Evolutionary conservation across 2,888 invertebrate genomes (phyloP).

Genomic region (Tridacna crocea): DNA sequence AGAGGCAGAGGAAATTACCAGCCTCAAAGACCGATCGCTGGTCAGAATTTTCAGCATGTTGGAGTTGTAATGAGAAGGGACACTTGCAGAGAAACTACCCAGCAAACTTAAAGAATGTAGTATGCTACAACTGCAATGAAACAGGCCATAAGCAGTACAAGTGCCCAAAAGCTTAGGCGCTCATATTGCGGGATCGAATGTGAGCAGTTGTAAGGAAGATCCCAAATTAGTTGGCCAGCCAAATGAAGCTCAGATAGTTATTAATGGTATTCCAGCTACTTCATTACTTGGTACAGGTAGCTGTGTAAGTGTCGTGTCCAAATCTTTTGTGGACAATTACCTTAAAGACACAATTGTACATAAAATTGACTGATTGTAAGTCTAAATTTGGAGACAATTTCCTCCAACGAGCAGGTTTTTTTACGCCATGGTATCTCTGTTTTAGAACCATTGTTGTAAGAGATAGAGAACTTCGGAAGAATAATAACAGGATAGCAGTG

Average conservation of each 20-base stretch:
- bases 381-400: background rate
- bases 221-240: conserved; percentile 3
- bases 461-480: background rate
- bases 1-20: background rate
- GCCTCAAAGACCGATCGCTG: background rate
- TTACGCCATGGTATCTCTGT: background rate
- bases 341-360: background rate
- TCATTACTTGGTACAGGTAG: conserved; percentile 5
- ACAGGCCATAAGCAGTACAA: conserved; percentile 15
- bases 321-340: background rate
- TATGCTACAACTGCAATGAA: conserved; percentile 11
- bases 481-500: background rate
- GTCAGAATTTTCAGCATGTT: no score
- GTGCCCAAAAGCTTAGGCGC: no score
- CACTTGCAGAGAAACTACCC: background rate
- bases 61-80: background rate
- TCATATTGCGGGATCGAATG: conserved; percentile 11
- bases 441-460: background rate
- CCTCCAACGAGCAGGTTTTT: background rate
- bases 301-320: background rate
- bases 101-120: background rate
- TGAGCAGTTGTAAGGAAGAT: conserved; percentile 8
- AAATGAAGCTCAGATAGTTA: conserved; percentile 20
- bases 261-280: conserved; percentile 4
- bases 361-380: background rate